Evolutionary conservation across 2,888 invertebrate species (phyloP).

Genomic region (Caenorhabditis sp.): DNA sequence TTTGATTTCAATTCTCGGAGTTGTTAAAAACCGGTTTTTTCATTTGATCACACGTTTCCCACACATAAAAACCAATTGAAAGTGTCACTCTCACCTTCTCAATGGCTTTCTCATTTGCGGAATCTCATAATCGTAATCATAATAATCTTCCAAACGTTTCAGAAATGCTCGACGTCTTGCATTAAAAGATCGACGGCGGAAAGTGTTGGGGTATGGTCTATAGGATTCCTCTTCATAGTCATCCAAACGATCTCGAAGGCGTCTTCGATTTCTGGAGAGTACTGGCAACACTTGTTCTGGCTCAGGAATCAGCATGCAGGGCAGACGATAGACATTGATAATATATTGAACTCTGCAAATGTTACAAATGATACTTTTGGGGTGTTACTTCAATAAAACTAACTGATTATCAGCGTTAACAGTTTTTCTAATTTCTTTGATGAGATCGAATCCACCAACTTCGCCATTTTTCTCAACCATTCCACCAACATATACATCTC

Average conservation of each 20-base stretch:
- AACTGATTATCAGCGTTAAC: slow-evolving; percentile 55
- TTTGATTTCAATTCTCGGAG: too few species aligned
- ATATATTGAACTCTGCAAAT: slow-evolving; percentile 63
- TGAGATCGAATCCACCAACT: slow-evolving; percentile 60
- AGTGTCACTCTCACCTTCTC: slow-evolving; percentile 18
- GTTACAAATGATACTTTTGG: too few species aligned
- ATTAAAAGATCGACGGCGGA: slow-evolving; percentile 18
- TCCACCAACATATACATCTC: slow-evolving; percentile 57
- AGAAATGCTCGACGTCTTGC: slow-evolving; percentile 40
- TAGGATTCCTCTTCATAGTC: slow-evolving; percentile 31
- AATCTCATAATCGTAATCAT: slow-evolving; percentile 43
- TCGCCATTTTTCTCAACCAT: slow-evolving; percentile 40
- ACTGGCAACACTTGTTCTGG: slow-evolving; percentile 36
- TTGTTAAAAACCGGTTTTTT: too few species aligned
- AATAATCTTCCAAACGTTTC: slow-evolving; percentile 41
- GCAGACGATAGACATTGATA: slow-evolving; percentile 56
- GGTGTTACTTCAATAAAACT: too few species aligned
- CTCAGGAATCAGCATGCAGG: slow-evolving; percentile 28
- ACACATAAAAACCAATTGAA: not conserved
- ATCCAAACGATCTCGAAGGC: slow-evolving; percentile 30
- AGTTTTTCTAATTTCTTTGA: slow-evolving; percentile 67
- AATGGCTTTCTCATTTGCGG: slow-evolving; percentile 23
- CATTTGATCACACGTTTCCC: too few species aligned
- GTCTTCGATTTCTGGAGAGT: slow-evolving; percentile 37
- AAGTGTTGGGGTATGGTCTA: not conserved